Conservation (phyloP, 2,797 vertebrate genomes). For the Micromesistius poutassou region DNA sequence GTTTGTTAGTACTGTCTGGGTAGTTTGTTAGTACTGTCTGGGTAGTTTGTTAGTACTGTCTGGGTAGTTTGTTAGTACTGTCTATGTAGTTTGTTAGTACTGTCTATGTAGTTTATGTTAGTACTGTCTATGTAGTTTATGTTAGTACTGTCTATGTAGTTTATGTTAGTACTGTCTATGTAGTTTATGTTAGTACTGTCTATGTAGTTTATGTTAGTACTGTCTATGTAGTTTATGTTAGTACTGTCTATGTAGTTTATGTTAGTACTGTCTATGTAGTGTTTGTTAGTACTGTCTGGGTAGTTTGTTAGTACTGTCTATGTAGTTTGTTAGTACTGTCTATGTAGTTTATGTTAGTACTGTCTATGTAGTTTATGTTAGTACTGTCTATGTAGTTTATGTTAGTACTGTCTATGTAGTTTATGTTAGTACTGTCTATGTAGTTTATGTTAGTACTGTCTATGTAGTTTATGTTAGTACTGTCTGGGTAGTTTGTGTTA, state of each 20-base stretch:
- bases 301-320: background rate
- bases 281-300: background rate
- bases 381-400: background rate
- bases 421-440: background rate
- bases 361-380: background rate
- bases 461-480: too few relatives aligned
- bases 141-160: too few relatives aligned
- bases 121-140: too few relatives aligned
- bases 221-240: background rate
- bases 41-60: too few relatives aligned
- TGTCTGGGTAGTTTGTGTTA: too few relatives aligned
- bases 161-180: too few relatives aligned
- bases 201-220: background rate
- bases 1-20: too few relatives aligned
- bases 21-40: too few relatives aligned
- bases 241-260: background rate
- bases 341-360: background rate
- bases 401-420: background rate
- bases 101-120: too few relatives aligned
- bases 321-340: background rate
- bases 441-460: background rate
- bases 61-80: too few relatives aligned
- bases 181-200: too few relatives aligned
- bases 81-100: too few relatives aligned
- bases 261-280: background rate